Conservation (phyloP, 2,888 invertebrate genomes). For the Pterostichus niger region DNA sequence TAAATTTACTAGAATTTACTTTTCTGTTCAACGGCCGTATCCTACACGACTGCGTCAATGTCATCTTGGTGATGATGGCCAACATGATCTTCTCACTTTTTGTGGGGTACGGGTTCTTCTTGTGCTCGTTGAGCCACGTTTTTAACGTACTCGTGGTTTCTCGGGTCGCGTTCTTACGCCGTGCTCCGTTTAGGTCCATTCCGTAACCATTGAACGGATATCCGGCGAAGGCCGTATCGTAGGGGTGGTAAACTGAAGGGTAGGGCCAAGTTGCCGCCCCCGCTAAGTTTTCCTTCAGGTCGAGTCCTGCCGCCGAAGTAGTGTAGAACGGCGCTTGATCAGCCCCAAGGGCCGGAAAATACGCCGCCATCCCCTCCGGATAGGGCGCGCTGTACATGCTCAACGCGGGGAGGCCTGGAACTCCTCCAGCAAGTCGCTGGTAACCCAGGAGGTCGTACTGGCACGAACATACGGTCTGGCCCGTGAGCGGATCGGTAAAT, state of each 20-base stretch:
- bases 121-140: constrained; percentile 99
- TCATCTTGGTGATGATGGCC: constrained; percentile 99
- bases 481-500: constrained; percentile 93
- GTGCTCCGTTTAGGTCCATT: constrained; percentile 96
- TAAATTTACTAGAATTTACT: too few relatives aligned
- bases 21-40: too few relatives aligned
- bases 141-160: constrained; percentile 99
- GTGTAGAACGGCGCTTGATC: constrained; percentile 93
- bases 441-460: constrained; percentile 93
- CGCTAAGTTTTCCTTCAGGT: constrained; percentile 92
- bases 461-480: constrained; percentile 93
- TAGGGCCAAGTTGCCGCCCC: constrained; percentile 94
- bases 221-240: constrained; percentile 94
- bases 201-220: constrained; percentile 97
- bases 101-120: constrained; percentile 99
- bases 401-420: constrained; percentile 85
- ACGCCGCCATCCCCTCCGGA: constrained; percentile 91
- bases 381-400: constrained; percentile 91
- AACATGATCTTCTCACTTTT: constrained; percentile 99
- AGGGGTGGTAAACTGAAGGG: constrained; percentile 95
- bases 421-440: constrained; percentile 85
- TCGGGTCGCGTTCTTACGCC: constrained; percentile 98
- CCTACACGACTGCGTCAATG: constrained; percentile 97
- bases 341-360: constrained; percentile 90
- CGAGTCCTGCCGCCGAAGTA: constrained; percentile 90